Conservation (phyloP, 2,888 invertebrate genomes). For the Chironomus tentans region DNA sequence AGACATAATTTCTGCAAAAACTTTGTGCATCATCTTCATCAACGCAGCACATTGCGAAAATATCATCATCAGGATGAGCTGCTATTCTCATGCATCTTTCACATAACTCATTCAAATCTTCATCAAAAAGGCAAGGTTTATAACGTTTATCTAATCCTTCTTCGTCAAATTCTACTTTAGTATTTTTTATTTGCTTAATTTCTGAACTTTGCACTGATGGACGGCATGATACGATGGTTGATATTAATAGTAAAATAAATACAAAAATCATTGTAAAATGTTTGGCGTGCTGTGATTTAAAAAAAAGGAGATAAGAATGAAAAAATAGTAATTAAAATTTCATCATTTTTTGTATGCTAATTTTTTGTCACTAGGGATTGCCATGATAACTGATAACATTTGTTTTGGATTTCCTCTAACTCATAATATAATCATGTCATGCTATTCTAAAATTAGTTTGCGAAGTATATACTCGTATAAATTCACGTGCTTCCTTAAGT, state of each 20-base stretch:
- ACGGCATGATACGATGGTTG: constrained; percentile 1
- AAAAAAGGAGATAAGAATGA: not conserved
- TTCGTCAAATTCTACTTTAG: not conserved
- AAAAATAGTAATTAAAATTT: no score
- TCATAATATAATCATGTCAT: no score
- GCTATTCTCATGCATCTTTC: constrained; percentile 46
- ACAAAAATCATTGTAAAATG: not conserved
- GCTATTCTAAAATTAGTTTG: no score
- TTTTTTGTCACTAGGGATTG: not conserved
- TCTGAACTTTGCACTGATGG: not conserved
- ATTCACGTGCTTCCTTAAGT: no score
- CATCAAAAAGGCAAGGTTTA: constrained; percentile 35
- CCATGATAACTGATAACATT: not conserved
- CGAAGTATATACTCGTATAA: no score
- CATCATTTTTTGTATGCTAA: not conserved
- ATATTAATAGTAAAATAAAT: not conserved
- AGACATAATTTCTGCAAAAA: constrained; percentile 47
- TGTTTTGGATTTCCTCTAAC: no score
- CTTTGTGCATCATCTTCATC: constrained; percentile 43
- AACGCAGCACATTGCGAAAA: constrained; percentile 49
- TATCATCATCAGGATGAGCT: constrained; percentile 44
- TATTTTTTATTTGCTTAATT: not conserved
- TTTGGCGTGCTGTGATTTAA: not conserved
- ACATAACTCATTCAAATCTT: constrained; percentile 42
- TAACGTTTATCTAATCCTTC: constrained; percentile 31